Evolutionary conservation across 2,113 vertebrate genomes (phyloP), one percentile per base, ranked within the genome.

Genomic region (Scomber japonicus): DNA sequence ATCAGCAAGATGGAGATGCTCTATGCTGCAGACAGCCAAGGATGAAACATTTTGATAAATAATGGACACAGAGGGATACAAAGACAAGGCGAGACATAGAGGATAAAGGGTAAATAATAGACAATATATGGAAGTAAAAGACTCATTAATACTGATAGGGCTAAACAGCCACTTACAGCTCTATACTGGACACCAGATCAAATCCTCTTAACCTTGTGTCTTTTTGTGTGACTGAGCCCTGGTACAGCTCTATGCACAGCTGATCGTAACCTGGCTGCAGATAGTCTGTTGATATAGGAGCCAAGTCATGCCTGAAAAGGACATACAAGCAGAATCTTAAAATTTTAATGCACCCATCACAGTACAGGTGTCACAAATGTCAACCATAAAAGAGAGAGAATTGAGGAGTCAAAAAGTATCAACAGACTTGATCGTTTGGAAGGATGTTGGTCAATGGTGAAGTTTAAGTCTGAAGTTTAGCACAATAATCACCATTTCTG

Each of bases 181-280:
- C 98, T 80, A 99, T 95, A 85, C 96, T 96, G 0, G 96, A 96
- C 69, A 97, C 95, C 77, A 99, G 93, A 79, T 99, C 97, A 88
- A 97, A 99, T 72, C 96, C 96, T 90, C 94, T 92, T 93, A 97
- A 94, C 69, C 96, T 95, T 7, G 94, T 90, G n/a, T 99, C 98
- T 82, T 90, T 96, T 17, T 97, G 93, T 15, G 95, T 96, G 64
- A 97, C 96, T 2, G 97, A 99, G 17, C 98, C 98, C 1, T 97
- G 95, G 89, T 96, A 96, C 51, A 99, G 85, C 45, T 95, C 96
- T 51, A 99, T 40, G 3, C 93, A 94, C 11, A 99, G 87, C 57
- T 96, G 91, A 60, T 93, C 89, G 8, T 93, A 88, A 59, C 91
- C 61, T 0, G 97, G 98, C 19, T 96, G 93, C 62, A 99, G 91